A percentile compares a stretch with the other conserved stretches of the same genome.
Evolutionary conservation across 2,888 invertebrate species (phyloP).

Genomic region (Mythimna pallens): DNA sequence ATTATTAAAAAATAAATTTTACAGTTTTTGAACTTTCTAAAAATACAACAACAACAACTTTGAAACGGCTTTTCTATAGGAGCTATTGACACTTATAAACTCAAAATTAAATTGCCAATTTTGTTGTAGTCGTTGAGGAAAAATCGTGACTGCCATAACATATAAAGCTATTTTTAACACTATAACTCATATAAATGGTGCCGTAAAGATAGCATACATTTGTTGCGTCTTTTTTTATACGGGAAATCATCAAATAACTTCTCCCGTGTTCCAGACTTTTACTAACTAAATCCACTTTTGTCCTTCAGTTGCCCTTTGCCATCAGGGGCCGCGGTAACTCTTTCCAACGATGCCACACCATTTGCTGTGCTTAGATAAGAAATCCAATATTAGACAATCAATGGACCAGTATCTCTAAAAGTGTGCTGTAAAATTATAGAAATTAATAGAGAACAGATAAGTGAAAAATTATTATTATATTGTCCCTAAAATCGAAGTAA

Average conservation of each 20-base stretch:
- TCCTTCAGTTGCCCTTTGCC: not conserved
- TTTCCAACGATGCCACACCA: no score
- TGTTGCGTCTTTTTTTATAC: not conserved
- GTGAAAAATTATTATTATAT: not conserved
- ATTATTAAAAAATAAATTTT: constrained; percentile 7
- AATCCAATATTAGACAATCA: not conserved
- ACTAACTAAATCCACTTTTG: not conserved
- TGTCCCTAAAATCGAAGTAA: not conserved
- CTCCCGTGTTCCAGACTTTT: no score
- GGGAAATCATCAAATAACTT: no score
- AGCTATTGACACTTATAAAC: constrained; percentile 13
- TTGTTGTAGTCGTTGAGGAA: constrained; percentile 20
- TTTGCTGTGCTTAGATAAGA: not conserved
- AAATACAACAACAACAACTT: constrained; percentile 8
- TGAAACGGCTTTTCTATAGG: constrained; percentile 17
- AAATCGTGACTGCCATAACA: constrained; percentile 46
- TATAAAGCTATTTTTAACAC: constrained; percentile 36
- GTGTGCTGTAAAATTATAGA: not conserved
- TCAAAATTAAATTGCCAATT: constrained; percentile 39
- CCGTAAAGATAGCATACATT: not conserved
- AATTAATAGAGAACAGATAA: not conserved
- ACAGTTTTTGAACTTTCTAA: constrained; percentile 37
- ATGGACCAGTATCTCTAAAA: not conserved
- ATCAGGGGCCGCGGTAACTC: no score
- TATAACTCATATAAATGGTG: not conserved